Base-by-base conservation (phyloP, 2,888 invertebrate genomes). In the Pharmacophagus antenor region DNA sequence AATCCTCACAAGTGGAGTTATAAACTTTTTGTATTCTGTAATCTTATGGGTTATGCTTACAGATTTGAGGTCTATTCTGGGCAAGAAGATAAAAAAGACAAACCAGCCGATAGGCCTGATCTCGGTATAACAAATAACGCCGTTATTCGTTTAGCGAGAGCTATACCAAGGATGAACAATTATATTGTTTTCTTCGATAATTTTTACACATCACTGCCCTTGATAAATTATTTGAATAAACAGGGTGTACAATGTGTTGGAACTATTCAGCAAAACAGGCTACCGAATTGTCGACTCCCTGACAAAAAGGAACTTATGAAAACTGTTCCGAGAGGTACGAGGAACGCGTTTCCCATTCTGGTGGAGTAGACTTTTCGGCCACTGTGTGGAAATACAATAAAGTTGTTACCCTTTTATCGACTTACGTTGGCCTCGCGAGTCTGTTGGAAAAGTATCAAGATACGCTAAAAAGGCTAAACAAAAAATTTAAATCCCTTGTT, bases 321-420 rank as follows among this genome's bases (percentile, higher is more conserved):
- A 70, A 69, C 72, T 49, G 70, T 76, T 64, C 72, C 74, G 60
- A 72, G 74, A 70, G 71, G 74, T 67, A 72, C 69, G 72, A 75
- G 57, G 74, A 75, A 65, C 71, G 70, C 69, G 70, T 75, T 25
- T 70, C 75, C 69, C 51, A 68, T 65, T 67, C 61, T 68, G 73
- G 66, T 70, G 70, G 72, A 68, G 65, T 73, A 63, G 71, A 72
- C 69, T 65, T 74, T 67, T 67, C 63, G 70, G 70, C 69, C 64
- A 69, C 71, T 50, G 70, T 71, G 67, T 79, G 78, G 77, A 75
- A 74, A 68, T 71, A 72, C 68, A 72, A 73, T 72, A 73, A 76
- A 59, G 58, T 71, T 65, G 72, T 73, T 66, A 71, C 70, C 62
- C 64, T 73, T 64, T 53, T 73, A 71, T 74, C 72, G 67, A 70